These are phyloP conservation scores for Andrena dorsata DNA, from an alignment of 2,888 invertebrate genomes.

Conservation along the genomic window DNA sequence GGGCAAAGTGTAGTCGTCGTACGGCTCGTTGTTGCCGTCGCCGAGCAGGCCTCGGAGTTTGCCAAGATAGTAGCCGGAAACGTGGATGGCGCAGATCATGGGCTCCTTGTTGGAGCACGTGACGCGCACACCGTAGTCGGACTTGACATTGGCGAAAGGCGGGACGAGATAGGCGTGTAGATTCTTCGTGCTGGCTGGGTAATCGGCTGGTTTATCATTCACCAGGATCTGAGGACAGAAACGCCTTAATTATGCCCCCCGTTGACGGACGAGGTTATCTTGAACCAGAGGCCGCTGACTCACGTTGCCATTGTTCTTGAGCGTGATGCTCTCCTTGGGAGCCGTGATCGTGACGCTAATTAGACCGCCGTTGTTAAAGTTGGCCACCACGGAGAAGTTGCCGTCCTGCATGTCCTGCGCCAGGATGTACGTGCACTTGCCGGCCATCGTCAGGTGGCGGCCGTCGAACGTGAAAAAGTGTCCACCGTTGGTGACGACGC, in stretches of 20 bases:
- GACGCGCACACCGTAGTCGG: constrained; percentile 88
- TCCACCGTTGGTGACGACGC: constrained; percentile 91
- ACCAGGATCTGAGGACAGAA: constrained; percentile 86
- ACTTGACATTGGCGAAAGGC: constrained; percentile 86
- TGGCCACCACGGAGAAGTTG: constrained; percentile 93
- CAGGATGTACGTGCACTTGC: constrained; percentile 93
- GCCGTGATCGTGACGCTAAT: constrained; percentile 90
- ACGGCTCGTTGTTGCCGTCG: constrained; percentile 94
- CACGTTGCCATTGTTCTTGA: constrained; percentile 88
- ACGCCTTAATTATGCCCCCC: background rate
- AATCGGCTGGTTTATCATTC: constrained; percentile 89
- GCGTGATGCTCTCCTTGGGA: constrained; percentile 87
- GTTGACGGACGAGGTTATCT: background rate
- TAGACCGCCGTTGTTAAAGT: constrained; percentile 89
- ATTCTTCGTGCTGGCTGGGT: constrained; percentile 88
- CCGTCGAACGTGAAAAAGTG: constrained; percentile 96
- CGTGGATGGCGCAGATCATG: constrained; percentile 88
- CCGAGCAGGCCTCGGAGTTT: constrained; percentile 95
- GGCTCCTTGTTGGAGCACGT: constrained; percentile 87
- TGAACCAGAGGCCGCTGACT: constrained; percentile 50
- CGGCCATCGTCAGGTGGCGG: constrained; percentile 92
- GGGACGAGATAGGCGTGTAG: constrained; percentile 87
- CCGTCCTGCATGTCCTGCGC: constrained; percentile 94
- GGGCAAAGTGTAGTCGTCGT: constrained; percentile 92
- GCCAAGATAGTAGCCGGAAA: constrained; percentile 95